Conservation (phyloP, 2,113 vertebrate genomes). For the Hipposideros armiger region DNA sequence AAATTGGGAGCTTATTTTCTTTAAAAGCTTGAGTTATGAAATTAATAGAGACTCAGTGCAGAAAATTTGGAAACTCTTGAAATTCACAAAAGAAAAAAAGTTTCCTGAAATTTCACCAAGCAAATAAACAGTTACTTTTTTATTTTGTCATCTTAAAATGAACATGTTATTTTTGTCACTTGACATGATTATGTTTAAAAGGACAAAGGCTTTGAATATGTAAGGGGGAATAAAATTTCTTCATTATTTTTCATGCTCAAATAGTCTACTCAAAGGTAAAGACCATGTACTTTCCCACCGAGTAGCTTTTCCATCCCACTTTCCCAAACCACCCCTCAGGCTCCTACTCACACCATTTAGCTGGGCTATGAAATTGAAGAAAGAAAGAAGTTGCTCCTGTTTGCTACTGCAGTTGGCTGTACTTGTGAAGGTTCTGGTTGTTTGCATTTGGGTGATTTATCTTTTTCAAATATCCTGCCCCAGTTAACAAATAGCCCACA, state of each 20-base stretch:
- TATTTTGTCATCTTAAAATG: not conserved
- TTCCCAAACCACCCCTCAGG: not conserved
- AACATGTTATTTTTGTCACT: not conserved
- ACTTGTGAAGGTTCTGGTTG: not conserved
- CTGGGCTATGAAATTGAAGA: not conserved
- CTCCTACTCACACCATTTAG: not conserved
- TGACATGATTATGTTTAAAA: constrained; percentile 5
- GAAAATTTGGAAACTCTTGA: not conserved
- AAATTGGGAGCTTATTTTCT: not conserved
- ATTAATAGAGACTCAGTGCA: not conserved
- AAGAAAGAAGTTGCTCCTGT: constrained; percentile 1
- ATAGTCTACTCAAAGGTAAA: not conserved
- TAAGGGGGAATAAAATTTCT: not conserved
- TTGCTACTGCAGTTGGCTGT: not conserved
- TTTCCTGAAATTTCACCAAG: not conserved
- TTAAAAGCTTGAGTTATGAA: not conserved
- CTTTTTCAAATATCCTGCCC: constrained; percentile 3
- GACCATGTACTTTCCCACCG: not conserved
- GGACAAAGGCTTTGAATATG: not conserved
- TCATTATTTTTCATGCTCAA: not conserved
- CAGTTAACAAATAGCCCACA: not conserved
- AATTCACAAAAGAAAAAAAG: not conserved
- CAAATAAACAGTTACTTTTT: not conserved
- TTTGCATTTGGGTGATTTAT: not conserved
- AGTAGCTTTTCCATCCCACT: not conserved